phyloP scores from a whole-genome alignment of 1,140 invertebrate genomes.

The Stenopsyche tienmushanensis region DNA sequence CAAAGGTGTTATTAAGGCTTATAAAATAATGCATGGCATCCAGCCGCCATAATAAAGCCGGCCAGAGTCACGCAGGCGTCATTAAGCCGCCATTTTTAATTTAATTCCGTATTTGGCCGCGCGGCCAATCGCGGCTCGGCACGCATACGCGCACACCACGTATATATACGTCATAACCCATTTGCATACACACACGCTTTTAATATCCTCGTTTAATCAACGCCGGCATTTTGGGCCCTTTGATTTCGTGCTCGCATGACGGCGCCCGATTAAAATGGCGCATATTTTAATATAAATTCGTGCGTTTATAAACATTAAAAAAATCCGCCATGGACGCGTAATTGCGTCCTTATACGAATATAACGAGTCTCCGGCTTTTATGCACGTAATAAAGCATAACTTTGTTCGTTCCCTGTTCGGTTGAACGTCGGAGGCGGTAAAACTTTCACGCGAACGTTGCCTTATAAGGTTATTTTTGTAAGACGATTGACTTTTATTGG shows the following conservation, averaged over 20 bases:
- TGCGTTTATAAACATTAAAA: not conserved
- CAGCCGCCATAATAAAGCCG: constrained; percentile 29
- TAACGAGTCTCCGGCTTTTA: not conserved
- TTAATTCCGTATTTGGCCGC: constrained; percentile 33
- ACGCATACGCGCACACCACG: not conserved
- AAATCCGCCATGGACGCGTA: not conserved
- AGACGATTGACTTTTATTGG: too few species aligned
- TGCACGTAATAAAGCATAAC: not conserved
- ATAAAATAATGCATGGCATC: constrained; percentile 40
- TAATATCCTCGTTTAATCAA: constrained; percentile 7
- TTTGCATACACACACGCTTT: not conserved
- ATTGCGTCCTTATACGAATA: not conserved
- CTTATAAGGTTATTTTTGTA: too few species aligned
- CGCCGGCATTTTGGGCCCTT: not conserved
- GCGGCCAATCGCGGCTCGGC: constrained; percentile 29
- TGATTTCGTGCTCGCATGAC: constrained; percentile 9
- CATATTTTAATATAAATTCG: constrained; percentile 1
- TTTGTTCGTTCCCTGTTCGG: not conserved
- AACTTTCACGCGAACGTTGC: too few species aligned
- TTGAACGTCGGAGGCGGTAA: too few species aligned
- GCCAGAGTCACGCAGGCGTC: constrained; percentile 36
- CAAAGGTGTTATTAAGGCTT: constrained; percentile 39
- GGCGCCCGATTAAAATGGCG: not conserved
- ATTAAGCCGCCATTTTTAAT: constrained; percentile 41
- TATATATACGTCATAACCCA: not conserved